These are phyloP conservation scores for Accipiter cooperii DNA, from an alignment of 2,113 vertebrate genomes.

Conservation along the genomic window DNA sequence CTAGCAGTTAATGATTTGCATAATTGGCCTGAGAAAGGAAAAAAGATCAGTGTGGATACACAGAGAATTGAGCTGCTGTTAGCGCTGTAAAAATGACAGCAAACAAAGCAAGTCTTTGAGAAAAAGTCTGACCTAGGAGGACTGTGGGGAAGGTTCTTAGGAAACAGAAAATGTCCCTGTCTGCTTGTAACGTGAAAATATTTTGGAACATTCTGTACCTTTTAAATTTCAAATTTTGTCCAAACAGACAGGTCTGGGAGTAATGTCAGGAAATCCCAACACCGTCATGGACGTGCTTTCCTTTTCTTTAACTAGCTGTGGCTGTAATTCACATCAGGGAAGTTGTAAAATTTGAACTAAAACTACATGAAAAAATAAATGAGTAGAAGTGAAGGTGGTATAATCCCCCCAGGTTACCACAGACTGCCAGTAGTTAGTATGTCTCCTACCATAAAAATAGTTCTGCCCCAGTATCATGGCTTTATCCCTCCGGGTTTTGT, in stretches of 20 bases:
- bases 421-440: neutral
- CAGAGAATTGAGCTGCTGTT: neutral
- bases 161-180: neutral
- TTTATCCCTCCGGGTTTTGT: neutral
- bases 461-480: neutral
- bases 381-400: neutral
- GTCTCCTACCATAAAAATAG: neutral
- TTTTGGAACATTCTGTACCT: neutral
- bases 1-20: neutral
- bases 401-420: neutral
- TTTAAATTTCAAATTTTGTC: neutral
- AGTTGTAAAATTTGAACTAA: neutral
- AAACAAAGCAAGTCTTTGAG: neutral
- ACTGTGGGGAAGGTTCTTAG: neutral
- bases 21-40: neutral
- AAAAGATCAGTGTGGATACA: neutral
- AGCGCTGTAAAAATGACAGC: neutral
- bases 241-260: neutral
- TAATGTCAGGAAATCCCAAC: neutral
- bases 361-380: neutral
- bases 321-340: neutral
- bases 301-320: neutral
- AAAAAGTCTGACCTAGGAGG: neutral
- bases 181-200: neutral
- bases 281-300: neutral